Evolutionary conservation across 2,113 vertebrate species (phyloP), one percentile per base, ranked within the genome.

Genomic region (Oplegnathus fasciatus): DNA sequence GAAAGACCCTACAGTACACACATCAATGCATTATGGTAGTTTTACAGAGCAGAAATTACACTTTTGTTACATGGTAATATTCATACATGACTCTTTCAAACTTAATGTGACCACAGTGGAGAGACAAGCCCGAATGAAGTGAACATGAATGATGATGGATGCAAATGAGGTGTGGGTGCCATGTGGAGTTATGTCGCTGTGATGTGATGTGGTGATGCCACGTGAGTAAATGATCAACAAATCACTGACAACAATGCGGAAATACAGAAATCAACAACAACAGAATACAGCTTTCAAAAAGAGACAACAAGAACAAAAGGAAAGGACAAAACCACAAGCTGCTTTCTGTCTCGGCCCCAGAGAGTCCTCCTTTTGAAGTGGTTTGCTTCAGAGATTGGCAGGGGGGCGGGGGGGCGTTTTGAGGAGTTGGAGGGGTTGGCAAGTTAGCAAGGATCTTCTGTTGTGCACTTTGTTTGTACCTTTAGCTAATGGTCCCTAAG

Each of bases 361-460:
- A 86, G 86, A 83, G 79, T 90, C 86, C 82, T 81, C 83, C 60
- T 91, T 37, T 93, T 94, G 94, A 95, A 94, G 94, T 95, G 94
- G 94, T 94, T 94, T 87, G 89, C 93, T 92, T 91, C 92, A 85
- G 71, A 74, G 58, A 66, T 54, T 72, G 74, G 50, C 14, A 30
- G 68, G 42, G 64, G 64, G 42, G 28, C 65, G 50, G 57, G n/a
- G 42, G 20, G 42, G 15, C 24, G 37, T 40, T 60, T 72, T 37
- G 67, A 48, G n/a, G 42, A 57, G 64, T 69, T 11, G 10, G 8
- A 78, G 40, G 75, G 30, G 54, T 75, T 76, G 78, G 89, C 67
- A 78, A 75, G 85, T 89, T 86, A 78, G 68, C 67, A 64, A 48
- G 28, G 76, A 85, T 79, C 74, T 85, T 87, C 65, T 86, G 86